Evolutionary conservation across 2,113 vertebrate species (phyloP).

Genomic region (Sorex fumeus): DNA sequence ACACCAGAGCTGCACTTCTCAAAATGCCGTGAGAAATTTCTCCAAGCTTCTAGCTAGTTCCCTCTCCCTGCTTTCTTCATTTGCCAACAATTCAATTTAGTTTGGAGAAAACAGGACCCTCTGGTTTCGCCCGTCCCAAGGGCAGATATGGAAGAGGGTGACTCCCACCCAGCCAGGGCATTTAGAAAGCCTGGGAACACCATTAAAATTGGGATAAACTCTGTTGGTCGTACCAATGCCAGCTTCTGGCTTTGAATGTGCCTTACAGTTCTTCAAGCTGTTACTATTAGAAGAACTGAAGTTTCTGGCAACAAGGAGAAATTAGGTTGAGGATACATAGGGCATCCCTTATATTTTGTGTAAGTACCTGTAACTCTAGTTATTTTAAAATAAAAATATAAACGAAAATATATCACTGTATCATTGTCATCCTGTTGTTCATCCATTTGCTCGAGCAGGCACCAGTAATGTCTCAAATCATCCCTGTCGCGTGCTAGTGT

Average conservation of each 20-base stretch:
- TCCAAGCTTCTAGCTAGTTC: not conserved
- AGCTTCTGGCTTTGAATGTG: not conserved
- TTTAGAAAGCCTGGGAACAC: not conserved
- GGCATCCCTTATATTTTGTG: not conserved
- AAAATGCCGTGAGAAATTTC: conserved; percentile 9
- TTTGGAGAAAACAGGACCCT: not conserved
- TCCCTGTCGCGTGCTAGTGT: too few species aligned
- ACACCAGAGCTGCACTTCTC: not conserved
- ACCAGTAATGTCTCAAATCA: too few species aligned
- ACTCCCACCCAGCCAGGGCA: not conserved
- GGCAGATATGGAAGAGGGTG: not conserved
- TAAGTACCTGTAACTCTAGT: not conserved
- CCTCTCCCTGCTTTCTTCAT: not conserved
- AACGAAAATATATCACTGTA: too few species aligned
- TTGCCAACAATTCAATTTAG: not conserved
- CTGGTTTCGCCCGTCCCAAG: too few species aligned
- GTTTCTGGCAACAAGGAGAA: too few species aligned
- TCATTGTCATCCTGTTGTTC: too few species aligned
- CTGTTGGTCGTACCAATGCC: not conserved
- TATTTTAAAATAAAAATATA: not conserved
- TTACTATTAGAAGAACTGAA: not conserved
- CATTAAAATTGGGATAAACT: not conserved
- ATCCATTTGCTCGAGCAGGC: too few species aligned
- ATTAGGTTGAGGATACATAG: not conserved
- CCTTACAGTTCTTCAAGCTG: not conserved